Evolutionary conservation across 2,888 invertebrate species (phyloP).

Genomic region (Pedicia rivosa): DNA sequence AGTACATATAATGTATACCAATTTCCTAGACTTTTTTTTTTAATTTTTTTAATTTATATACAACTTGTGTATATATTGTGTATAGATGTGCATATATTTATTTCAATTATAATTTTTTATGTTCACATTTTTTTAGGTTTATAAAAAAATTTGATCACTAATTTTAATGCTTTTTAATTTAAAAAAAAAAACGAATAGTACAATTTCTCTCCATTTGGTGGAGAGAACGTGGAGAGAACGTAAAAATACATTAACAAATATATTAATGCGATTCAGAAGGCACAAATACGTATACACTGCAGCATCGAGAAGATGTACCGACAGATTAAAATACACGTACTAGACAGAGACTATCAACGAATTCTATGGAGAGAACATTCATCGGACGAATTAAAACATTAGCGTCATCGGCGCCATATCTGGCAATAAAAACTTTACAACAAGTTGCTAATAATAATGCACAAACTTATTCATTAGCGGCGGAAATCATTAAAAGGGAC

Average conservation of each 20-base stretch:
- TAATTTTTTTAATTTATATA: too few species aligned
- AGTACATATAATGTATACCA: too few species aligned
- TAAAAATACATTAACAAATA: conserved; percentile 1
- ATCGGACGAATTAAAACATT: conserved; percentile 8
- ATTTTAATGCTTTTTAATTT: too few species aligned
- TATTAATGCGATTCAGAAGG: conserved; percentile 2
- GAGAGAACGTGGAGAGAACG: too few species aligned
- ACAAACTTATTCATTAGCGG: neutral
- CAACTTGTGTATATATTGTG: too few species aligned
- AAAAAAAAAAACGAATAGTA: too few species aligned
- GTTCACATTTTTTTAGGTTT: too few species aligned
- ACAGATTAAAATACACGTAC: neutral
- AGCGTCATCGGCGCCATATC: conserved; percentile 13
- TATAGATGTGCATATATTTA: too few species aligned
- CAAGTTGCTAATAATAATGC: conserved; percentile 10
- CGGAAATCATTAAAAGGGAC: neutral
- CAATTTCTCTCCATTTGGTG: too few species aligned
- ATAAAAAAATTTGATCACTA: too few species aligned
- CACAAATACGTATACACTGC: conserved; percentile 8
- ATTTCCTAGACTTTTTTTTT: too few species aligned
- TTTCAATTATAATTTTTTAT: too few species aligned
- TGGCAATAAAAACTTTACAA: conserved; percentile 12
- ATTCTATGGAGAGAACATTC: neutral
- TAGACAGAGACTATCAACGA: neutral
- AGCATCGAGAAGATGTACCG: conserved; percentile 8